Percentiles rank a stretch among this genome's conserved stretches.
Evolutionary conservation across 2,888 invertebrate genomes (phyloP).

Genomic region (Eubasilissa splendida): DNA sequence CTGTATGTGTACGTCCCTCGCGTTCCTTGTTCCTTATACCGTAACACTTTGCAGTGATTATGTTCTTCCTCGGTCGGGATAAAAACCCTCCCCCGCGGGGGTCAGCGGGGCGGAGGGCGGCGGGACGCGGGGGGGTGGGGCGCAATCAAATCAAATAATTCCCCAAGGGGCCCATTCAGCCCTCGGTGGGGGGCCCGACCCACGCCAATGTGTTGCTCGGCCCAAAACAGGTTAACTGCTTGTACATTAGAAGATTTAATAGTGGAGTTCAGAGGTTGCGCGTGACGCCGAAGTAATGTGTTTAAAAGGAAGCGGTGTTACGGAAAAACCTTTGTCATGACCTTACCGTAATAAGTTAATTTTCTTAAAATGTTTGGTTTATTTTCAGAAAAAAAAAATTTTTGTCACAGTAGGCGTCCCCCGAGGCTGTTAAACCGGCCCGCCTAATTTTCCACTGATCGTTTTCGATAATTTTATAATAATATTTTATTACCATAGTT

Average conservation of each 20-base stretch:
- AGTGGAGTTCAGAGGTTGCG: conserved; percentile 4
- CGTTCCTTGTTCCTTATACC: conserved; percentile 32
- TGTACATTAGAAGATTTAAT: conserved; percentile 33
- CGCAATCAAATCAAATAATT: conserved; percentile 83
- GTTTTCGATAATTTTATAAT: too few species aligned
- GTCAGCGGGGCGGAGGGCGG: conserved; percentile 63
- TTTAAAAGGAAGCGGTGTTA: background rate
- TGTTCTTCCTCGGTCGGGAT: conserved; percentile 51
- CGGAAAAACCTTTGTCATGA: too few species aligned
- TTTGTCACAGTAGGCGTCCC: too few species aligned
- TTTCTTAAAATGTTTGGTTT: too few species aligned
- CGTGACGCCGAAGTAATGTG: background rate
- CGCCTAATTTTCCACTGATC: too few species aligned
- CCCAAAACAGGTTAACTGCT: conserved; percentile 25
- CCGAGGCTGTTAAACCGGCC: too few species aligned
- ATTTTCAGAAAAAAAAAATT: too few species aligned
- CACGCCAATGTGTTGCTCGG: conserved; percentile 7
- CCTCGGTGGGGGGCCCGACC: conserved; percentile 56
- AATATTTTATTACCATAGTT: too few species aligned
- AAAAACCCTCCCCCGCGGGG: conserved; percentile 66
- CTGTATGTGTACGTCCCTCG: too few species aligned
- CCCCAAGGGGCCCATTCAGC: conserved; percentile 78
- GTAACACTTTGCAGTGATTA: conserved; percentile 57
- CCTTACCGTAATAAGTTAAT: too few species aligned
- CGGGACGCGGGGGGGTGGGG: conserved; percentile 65